Evolutionary conservation across 2,113 vertebrate species (phyloP).

Genomic region (Blennius ocellaris): DNA sequence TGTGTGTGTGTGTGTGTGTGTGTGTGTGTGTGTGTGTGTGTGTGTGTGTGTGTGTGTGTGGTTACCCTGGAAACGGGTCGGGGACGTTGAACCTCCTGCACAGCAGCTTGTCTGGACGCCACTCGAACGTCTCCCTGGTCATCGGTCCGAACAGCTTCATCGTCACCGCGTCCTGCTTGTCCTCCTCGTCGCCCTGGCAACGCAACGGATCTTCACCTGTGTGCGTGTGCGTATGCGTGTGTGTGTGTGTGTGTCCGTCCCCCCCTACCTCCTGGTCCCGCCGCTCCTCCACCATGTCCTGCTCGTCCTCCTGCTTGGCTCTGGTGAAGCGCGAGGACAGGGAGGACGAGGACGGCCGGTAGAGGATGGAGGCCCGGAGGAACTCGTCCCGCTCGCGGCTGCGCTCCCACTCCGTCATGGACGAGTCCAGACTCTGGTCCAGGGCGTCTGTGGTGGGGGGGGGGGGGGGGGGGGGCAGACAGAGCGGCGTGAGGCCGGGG

Average conservation of each 20-base stretch:
- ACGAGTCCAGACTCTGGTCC: constrained; percentile 84
- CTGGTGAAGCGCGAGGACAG: constrained; percentile 91
- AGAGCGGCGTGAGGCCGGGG: too few relatives aligned
- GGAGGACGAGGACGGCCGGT: constrained; percentile 82
- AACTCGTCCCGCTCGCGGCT: constrained; percentile 92
- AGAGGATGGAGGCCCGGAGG: constrained; percentile 87
- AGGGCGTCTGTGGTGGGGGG: constrained; percentile 76
- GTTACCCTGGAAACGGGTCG: constrained; percentile 92
- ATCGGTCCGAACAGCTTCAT: constrained; percentile 98
- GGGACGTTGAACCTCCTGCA: constrained; percentile 97
- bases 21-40: constrained; percentile 11
- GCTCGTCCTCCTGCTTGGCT: constrained; percentile 84
- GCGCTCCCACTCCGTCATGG: constrained; percentile 92
- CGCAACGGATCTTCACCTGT: not conserved
- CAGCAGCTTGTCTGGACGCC: constrained; percentile 94
- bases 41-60: not conserved
- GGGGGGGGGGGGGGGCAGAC: too few relatives aligned
- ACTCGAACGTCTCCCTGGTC: constrained; percentile 92
- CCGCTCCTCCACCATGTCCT: constrained; percentile 86
- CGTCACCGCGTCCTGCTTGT: constrained; percentile 90
- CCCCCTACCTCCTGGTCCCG: constrained; percentile 89
- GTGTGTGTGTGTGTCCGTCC: too few relatives aligned
- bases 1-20: not conserved
- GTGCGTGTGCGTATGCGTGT: too few relatives aligned
- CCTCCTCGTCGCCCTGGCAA: constrained; percentile 85